Conservation (phyloP, 2,113 vertebrate genomes). For the Barnardius zonarius region DNA sequence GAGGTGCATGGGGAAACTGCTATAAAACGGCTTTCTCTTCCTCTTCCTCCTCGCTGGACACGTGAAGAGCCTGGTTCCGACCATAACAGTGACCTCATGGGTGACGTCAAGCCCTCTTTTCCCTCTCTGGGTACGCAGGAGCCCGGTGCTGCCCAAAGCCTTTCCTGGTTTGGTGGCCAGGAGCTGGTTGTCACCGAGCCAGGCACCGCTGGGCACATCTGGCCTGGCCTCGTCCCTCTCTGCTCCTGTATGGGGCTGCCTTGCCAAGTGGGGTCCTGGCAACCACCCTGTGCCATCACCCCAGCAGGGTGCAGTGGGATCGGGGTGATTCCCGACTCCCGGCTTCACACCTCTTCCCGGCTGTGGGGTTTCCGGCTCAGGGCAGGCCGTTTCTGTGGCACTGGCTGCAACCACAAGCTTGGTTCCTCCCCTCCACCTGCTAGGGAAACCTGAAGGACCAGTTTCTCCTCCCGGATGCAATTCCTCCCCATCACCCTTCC, state of each 20-base stretch:
- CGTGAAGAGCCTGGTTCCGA: background rate
- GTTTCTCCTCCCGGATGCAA: background rate
- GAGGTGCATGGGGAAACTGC: background rate
- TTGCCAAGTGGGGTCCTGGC: background rate
- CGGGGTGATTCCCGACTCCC: fast-evolving
- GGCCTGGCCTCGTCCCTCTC: background rate
- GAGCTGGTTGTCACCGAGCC: fast-evolving
- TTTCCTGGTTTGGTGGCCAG: background rate
- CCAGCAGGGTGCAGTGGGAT: fast-evolving
- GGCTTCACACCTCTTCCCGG: background rate
- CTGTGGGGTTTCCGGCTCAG: background rate
- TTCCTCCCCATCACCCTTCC: background rate
- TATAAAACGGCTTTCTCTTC: background rate
- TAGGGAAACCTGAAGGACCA: conserved; percentile 25
- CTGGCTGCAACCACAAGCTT: background rate
- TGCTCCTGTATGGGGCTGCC: background rate
- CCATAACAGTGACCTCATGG: background rate
- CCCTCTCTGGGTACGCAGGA: fast-evolving
- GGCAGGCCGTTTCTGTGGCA: background rate
- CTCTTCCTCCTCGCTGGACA: fast-evolving
- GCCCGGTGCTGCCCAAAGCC: fast-evolving
- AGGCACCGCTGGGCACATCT: fast-evolving
- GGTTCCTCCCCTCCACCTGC: background rate
- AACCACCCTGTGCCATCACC: background rate
- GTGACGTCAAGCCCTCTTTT: background rate